phyloP scores from a whole-genome alignment of 2,888 invertebrate species.

The Heteropelma amictum region DNA sequence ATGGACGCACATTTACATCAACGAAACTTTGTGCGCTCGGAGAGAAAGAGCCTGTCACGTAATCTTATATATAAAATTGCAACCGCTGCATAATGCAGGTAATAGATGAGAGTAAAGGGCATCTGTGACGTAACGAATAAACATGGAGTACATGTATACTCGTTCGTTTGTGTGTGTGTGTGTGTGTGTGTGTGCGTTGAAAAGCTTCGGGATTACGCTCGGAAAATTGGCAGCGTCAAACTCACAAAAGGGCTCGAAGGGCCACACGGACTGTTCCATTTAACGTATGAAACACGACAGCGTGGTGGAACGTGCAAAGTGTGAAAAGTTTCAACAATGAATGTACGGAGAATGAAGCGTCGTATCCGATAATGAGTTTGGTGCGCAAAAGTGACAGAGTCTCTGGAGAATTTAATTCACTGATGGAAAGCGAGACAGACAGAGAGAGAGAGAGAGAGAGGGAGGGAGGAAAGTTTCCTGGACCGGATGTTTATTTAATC shows the following conservation, averaged over 20 bases:
- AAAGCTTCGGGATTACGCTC: neutral
- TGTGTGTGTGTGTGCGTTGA: neutral
- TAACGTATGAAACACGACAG: no score
- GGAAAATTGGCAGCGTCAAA: neutral
- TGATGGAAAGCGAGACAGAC: no score
- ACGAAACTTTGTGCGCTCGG: slow-evolving; percentile 4
- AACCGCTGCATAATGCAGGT: slow-evolving; percentile 50
- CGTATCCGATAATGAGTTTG: no score
- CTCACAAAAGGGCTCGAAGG: neutral
- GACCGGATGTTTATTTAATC: no score
- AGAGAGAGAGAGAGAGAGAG: no score
- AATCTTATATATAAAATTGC: slow-evolving; percentile 59
- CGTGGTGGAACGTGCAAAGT: no score
- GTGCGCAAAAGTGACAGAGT: no score
- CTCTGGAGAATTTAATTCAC: no score
- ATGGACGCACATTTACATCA: neutral
- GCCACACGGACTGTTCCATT: neutral
- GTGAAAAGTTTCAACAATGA: no score
- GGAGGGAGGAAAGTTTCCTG: no score
- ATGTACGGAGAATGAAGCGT: no score
- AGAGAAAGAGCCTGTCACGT: slow-evolving; percentile 50
- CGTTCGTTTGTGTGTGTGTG: neutral
- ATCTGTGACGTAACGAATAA: slow-evolving; percentile 2
- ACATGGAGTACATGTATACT: neutral
- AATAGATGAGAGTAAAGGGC: slow-evolving; percentile 19